Percentiles rank a stretch among this genome's conserved stretches.
Evolutionary conservation across 2,888 invertebrate genomes (phyloP).

Genomic region (Leptinotarsa juncta): DNA sequence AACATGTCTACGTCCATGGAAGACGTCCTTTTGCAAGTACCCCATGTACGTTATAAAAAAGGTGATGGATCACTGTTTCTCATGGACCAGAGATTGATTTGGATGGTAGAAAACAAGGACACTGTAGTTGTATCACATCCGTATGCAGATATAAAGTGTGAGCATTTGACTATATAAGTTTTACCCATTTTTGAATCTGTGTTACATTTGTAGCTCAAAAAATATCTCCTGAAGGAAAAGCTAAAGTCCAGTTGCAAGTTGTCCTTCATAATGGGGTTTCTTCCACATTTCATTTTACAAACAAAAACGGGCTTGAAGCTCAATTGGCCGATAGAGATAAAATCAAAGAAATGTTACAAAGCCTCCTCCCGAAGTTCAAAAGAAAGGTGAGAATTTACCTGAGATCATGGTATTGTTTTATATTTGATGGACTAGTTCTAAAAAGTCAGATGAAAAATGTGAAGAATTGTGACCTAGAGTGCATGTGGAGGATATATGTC

Average conservation of each 20-base stretch:
- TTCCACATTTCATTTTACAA: conserved; percentile 97
- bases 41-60: conserved; percentile 94
- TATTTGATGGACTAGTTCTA: too few species aligned
- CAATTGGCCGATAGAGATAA: conserved; percentile 92
- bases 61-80: conserved; percentile 95
- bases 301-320: conserved; percentile 82
- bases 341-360: conserved; percentile 91
- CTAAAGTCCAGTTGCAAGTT: conserved; percentile 97
- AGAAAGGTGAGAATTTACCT: conserved; percentile 75
- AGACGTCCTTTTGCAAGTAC: conserved; percentile 93
- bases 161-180: conserved; percentile 56
- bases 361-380: conserved; percentile 92
- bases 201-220: conserved; percentile 75
- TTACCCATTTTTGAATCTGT: background rate
- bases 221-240: conserved; percentile 96
- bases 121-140: conserved; percentile 93
- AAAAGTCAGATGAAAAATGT: too few species aligned
- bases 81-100: conserved; percentile 95
- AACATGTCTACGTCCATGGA: conserved; percentile 90
- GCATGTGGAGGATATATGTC: too few species aligned
- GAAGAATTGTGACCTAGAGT: too few species aligned
- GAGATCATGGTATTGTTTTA: too few species aligned
- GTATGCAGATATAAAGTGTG: conserved; percentile 96
- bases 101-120: conserved; percentile 94
- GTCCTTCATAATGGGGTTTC: conserved; percentile 93